phyloP scores from a whole-genome alignment of 2,888 invertebrate species.

The Melanchra persicariae region DNA sequence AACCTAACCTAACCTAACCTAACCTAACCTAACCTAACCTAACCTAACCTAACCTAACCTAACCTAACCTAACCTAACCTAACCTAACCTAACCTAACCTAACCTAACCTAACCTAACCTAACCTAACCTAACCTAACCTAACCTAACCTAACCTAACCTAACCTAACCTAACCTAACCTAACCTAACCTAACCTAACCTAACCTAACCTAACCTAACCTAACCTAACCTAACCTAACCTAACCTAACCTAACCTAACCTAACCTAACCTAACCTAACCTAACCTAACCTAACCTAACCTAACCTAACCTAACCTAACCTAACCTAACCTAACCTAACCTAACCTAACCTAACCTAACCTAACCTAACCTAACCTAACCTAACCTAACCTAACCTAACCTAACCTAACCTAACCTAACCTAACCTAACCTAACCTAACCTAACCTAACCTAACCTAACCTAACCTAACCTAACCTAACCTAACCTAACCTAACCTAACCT shows the following conservation, averaged over 20 bases:
- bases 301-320: constrained; percentile 59
- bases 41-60: constrained; percentile 55
- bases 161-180: constrained; percentile 51
- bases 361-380: constrained; percentile 58
- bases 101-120: constrained; percentile 61
- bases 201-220: constrained; percentile 57
- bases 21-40: constrained; percentile 63
- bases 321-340: constrained; percentile 55
- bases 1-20: constrained; percentile 62
- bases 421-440: constrained; percentile 39
- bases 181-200: constrained; percentile 51
- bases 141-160: constrained; percentile 60
- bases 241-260: constrained; percentile 49
- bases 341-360: constrained; percentile 60
- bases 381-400: constrained; percentile 51
- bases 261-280: constrained; percentile 56
- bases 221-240: constrained; percentile 56
- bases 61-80: constrained; percentile 61
- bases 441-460: constrained; percentile 55
- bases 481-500: constrained; percentile 56
- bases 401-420: constrained; percentile 55
- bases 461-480: constrained; percentile 56
- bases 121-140: constrained; percentile 58
- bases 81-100: constrained; percentile 63
- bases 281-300: constrained; percentile 61